Conservation (phyloP, 2,888 invertebrate species). For the Callosobruchus maculatus region DNA sequence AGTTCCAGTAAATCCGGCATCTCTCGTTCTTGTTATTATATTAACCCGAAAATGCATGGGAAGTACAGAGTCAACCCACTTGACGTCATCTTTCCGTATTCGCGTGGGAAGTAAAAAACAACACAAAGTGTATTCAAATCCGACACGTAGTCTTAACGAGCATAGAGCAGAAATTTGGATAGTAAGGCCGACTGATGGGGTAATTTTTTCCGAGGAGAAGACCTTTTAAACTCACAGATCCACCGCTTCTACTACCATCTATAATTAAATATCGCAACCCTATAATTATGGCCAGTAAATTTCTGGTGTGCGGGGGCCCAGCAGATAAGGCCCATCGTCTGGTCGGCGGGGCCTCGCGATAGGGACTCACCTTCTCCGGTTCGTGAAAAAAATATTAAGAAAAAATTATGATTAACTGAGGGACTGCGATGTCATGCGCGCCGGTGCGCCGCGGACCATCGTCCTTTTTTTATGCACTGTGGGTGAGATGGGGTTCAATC, state of each 20-base stretch:
- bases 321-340: conserved; percentile 53
- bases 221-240: neutral
- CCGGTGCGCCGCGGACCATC: neutral
- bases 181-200: neutral
- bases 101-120: too few species aligned
- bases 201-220: neutral
- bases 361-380: conserved; percentile 30
- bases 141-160: neutral
- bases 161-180: neutral
- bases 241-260: conserved; percentile 50
- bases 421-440: neutral
- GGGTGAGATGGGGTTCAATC: neutral
- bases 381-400: conserved; percentile 40
- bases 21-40: too few species aligned
- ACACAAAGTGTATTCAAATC: too few species aligned
- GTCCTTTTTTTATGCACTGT: neutral
- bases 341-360: conserved; percentile 11
- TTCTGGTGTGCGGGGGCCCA: conserved; percentile 57
- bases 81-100: too few species aligned
- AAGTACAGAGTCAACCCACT: too few species aligned
- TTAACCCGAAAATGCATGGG: too few species aligned
- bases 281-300: conserved; percentile 85
- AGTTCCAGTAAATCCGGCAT: too few species aligned
- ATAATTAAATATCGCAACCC: conserved; percentile 80
- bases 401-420: conserved; percentile 14